phyloP scores from a whole-genome alignment of 2,113 vertebrate species.

The Otus sunia region DNA sequence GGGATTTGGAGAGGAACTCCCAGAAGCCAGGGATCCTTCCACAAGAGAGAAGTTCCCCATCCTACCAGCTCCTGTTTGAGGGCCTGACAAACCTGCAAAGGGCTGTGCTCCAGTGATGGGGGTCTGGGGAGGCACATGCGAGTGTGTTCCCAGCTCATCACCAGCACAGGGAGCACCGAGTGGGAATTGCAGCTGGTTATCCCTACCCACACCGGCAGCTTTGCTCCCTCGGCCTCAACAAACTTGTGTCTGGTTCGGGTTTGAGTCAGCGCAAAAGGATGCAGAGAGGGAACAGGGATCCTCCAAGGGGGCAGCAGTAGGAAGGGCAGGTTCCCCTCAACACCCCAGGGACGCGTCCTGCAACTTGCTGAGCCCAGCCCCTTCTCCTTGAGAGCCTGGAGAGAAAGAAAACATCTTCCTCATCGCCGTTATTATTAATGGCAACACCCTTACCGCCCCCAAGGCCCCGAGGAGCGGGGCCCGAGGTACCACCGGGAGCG shows the following conservation, averaged over 20 bases:
- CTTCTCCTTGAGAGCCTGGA: neutral
- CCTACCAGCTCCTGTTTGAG: neutral
- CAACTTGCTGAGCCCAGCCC: rapidly evolving
- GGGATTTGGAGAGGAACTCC: neutral
- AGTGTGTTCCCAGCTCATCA: neutral
- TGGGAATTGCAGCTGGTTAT: neutral
- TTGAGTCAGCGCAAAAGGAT: rapidly evolving
- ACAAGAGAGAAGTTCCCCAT: no score
- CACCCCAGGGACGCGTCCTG: neutral
- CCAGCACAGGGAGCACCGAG: neutral
- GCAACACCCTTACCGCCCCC: rapidly evolving
- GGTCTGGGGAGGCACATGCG: no score
- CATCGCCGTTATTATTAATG: rapidly evolving
- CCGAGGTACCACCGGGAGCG: neutral
- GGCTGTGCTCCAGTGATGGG: rapidly evolving
- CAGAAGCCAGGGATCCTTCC: neutral
- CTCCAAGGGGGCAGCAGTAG: neutral
- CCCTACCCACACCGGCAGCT: neutral
- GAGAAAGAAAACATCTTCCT: neutral
- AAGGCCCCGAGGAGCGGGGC: no score
- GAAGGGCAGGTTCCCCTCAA: rapidly evolving
- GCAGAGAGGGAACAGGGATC: no score
- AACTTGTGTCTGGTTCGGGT: neutral
- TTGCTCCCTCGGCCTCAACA: neutral
- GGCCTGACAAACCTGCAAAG: neutral